These are phyloP conservation scores for Drosophila insularis DNA, from an alignment of 1,140 invertebrate species.

Conservation along the genomic window DNA sequence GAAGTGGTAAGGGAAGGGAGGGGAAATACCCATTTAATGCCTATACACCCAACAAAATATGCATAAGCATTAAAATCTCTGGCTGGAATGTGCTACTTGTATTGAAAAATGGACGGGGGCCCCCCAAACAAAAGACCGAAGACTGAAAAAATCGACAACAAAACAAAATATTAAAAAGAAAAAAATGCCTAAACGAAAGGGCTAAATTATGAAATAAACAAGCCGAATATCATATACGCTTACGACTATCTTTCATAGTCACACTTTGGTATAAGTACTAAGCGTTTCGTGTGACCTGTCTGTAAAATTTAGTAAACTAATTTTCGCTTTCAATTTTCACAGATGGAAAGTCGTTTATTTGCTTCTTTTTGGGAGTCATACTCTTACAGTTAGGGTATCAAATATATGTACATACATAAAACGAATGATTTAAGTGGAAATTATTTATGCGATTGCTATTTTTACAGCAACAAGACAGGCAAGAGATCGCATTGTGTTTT, in stretches of 20 bases:
- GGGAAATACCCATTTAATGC: slow-evolving; percentile 45
- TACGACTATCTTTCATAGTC: neutral
- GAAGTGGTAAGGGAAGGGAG: neutral
- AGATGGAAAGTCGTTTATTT: no score
- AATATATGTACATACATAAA: slow-evolving; percentile 48
- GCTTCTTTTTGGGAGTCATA: neutral
- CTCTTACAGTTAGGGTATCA: neutral
- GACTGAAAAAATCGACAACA: slow-evolving; percentile 43
- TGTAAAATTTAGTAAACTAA: no score
- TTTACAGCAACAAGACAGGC: slow-evolving; percentile 46
- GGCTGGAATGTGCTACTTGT: slow-evolving; percentile 75
- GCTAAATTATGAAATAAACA: neutral
- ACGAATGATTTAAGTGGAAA: slow-evolving; percentile 69
- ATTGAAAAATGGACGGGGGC: slow-evolving; percentile 64
- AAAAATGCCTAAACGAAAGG: neutral
- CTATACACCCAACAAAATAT: slow-evolving; percentile 14
- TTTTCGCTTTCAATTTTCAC: no score
- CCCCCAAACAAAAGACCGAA: slow-evolving; percentile 55
- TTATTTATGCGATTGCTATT: slow-evolving; percentile 73
- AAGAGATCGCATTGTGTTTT: slow-evolving; percentile 53
- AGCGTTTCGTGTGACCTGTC: no score
- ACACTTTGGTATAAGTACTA: no score
- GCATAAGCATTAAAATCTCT: slow-evolving; percentile 47
- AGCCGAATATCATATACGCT: neutral
- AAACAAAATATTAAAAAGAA: slow-evolving; percentile 22